Conservation (phyloP, 2,797 vertebrate genomes). For the Epinephelus awoara region DNA sequence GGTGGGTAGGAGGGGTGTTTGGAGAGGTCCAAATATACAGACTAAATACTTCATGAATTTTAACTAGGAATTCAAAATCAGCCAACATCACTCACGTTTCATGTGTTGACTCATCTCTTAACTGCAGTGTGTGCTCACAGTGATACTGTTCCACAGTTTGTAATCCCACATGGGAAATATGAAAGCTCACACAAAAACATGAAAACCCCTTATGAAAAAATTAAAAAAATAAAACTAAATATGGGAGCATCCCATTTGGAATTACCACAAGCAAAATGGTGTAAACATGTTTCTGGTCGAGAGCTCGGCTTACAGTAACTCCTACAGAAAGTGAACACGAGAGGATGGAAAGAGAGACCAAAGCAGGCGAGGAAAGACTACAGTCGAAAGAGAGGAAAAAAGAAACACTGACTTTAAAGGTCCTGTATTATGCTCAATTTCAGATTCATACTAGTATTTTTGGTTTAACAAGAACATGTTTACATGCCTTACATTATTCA, state of each 20-base stretch:
- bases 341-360: background rate
- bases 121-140: background rate
- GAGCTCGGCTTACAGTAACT: background rate
- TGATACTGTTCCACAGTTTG: constrained; percentile 12
- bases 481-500: too few relatives aligned
- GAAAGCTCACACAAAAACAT: constrained; percentile 7
- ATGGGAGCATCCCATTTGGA: constrained; percentile 19
- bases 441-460: too few relatives aligned
- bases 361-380: background rate
- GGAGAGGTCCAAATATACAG: background rate
- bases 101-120: background rate
- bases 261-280: background rate
- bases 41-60: background rate
- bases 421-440: too few relatives aligned
- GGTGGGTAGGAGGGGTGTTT: background rate
- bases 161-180: constrained; percentile 17
- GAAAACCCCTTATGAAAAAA: background rate
- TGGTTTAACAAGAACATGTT: too few relatives aligned
- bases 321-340: background rate
- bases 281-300: constrained; percentile 5
- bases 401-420: background rate
- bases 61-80: constrained; percentile 7
- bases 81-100: background rate
- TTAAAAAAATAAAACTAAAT: constrained; percentile 3
- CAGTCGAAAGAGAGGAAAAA: background rate